These are phyloP conservation scores for Ooceraea biroi DNA, from an alignment of 1,140 invertebrate genomes.

Conservation along the genomic window DNA sequence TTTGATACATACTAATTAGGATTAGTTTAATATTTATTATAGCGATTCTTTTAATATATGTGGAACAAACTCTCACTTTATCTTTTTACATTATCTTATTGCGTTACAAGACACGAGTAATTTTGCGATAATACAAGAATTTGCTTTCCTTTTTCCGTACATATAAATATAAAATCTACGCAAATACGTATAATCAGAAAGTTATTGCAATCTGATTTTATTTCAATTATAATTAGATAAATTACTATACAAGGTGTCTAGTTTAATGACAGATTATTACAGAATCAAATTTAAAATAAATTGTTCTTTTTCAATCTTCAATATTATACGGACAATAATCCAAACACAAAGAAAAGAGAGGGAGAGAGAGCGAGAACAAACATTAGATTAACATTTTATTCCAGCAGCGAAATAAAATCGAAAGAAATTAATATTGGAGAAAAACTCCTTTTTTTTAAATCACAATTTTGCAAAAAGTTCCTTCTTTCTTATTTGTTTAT, in stretches of 20 bases:
- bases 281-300: too few species aligned
- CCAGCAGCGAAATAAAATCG: too few species aligned
- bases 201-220: conserved; percentile 11
- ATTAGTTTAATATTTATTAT: conserved; percentile 9
- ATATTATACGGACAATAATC: too few species aligned
- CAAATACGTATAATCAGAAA: neutral
- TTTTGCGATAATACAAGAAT: neutral
- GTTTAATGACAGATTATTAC: neutral
- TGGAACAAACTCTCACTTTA: neutral
- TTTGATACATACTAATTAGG: conserved; percentile 26
- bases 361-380: too few species aligned
- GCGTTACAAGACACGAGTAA: neutral
- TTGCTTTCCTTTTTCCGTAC: neutral
- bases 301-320: too few species aligned
- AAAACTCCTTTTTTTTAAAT: too few species aligned
- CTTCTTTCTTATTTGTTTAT: too few species aligned
- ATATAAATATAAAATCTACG: conserved; percentile 2
- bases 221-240: conserved; percentile 24
- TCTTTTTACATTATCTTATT: conserved; percentile 11
- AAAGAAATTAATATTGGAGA: too few species aligned
- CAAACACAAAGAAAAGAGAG: too few species aligned
- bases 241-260: neutral
- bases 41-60: neutral
- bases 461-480: too few species aligned
- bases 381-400: too few species aligned